Conservation (phyloP, 1,140 invertebrate species). For the Tetragnatha versicolor region DNA sequence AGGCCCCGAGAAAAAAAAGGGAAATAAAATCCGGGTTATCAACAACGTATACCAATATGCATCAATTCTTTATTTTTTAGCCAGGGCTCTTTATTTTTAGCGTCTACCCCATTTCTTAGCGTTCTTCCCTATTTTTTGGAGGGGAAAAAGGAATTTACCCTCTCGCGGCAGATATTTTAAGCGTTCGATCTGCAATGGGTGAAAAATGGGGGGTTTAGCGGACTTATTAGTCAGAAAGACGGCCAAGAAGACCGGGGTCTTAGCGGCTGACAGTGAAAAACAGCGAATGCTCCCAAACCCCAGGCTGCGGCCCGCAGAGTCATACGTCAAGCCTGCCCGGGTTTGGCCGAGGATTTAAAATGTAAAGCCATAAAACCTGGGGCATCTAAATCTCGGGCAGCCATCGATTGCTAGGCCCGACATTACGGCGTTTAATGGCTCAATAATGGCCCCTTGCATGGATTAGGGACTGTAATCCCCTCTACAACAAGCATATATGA, state of each 20-base stretch:
- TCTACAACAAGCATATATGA: conserved; percentile 52
- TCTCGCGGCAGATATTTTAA: conserved; percentile 48
- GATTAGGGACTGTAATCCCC: conserved; percentile 44
- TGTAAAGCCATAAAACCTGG: conserved; percentile 54
- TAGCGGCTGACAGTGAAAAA: conserved; percentile 51
- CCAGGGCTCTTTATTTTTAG: not conserved
- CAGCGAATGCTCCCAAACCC: conserved; percentile 12
- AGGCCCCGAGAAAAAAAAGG: conserved; percentile 5
- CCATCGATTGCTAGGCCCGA: conserved; percentile 28
- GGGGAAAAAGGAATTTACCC: not conserved
- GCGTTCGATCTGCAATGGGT: conserved; percentile 46
- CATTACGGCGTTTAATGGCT: conserved; percentile 45
- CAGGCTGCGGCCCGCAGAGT: not conserved
- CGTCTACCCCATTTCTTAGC: not conserved
- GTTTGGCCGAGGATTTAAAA: conserved; percentile 49
- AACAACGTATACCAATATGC: conserved; percentile 48
- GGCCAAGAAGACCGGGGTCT: conserved; percentile 25
- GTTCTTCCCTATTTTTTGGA: conserved; percentile 1
- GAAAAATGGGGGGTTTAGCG: conserved; percentile 54
- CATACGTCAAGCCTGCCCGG: conserved; percentile 46
- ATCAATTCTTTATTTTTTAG: conserved; percentile 26
- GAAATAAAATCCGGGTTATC: conserved; percentile 40
- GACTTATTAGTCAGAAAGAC: conserved; percentile 52
- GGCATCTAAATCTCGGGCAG: conserved; percentile 38
- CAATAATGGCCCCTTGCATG: conserved; percentile 46